These are phyloP conservation scores for Euproctis similis DNA, from an alignment of 2,888 invertebrate genomes.

Conservation along the genomic window DNA sequence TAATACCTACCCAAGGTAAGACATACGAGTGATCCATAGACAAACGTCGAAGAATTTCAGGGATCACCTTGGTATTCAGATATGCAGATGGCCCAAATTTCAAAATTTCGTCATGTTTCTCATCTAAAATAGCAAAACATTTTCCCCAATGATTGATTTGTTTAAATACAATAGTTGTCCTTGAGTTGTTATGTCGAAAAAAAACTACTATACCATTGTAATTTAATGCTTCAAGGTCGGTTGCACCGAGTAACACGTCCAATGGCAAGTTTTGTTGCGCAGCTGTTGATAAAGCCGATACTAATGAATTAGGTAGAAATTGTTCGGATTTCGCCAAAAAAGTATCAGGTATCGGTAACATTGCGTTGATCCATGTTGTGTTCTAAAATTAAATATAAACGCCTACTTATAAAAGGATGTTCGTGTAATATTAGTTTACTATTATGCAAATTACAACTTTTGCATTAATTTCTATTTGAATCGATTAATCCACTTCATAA, in stretches of 20 bases:
- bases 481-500: too few species aligned
- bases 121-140: constrained; percentile 48
- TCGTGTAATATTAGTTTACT: not conserved
- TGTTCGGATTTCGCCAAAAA: constrained; percentile 77
- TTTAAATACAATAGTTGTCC: not conserved
- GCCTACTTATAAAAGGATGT: too few species aligned
- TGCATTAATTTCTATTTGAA: too few species aligned
- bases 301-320: constrained; percentile 75
- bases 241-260: constrained; percentile 80
- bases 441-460: not conserved
- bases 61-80: constrained; percentile 75
- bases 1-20: constrained; percentile 36
- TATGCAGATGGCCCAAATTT: constrained; percentile 75
- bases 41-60: constrained; percentile 67
- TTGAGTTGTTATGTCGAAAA: constrained; percentile 21
- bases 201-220: constrained; percentile 53
- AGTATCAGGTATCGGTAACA: constrained; percentile 79
- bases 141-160: constrained; percentile 1
- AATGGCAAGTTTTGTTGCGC: constrained; percentile 72
- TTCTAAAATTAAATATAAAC: constrained; percentile 72
- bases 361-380: constrained; percentile 72
- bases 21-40: constrained; percentile 37
- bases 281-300: constrained; percentile 68
- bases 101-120: constrained; percentile 76
- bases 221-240: constrained; percentile 80